A percentile compares a stretch with the other conserved stretches of the same genome.
Evolutionary conservation across 2,888 invertebrate species (phyloP).

Genomic region (Cosmorhoe ocellata): DNA sequence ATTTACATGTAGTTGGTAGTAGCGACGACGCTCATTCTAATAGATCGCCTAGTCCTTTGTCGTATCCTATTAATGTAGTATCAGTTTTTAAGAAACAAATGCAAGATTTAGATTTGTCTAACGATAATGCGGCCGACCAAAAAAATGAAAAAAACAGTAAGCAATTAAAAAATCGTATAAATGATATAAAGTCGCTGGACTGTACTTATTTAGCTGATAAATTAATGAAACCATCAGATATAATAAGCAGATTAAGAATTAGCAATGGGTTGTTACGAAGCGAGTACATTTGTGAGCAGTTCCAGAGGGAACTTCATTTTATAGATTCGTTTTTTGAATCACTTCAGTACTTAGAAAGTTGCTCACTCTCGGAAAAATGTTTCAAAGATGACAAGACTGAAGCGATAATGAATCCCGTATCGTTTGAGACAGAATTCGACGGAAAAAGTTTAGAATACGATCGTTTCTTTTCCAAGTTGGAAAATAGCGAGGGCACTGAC

Average conservation of each 20-base stretch:
- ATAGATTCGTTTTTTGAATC: constrained; percentile 78
- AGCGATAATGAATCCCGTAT: constrained; percentile 45
- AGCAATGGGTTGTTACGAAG: constrained; percentile 58
- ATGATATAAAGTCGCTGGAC: constrained; percentile 54
- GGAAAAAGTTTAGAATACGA: constrained; percentile 57
- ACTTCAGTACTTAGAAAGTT: constrained; percentile 69
- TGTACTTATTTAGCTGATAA: constrained; percentile 58
- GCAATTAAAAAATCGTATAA: constrained; percentile 43
- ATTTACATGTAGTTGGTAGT: constrained; percentile 64
- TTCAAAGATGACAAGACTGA: constrained; percentile 53
- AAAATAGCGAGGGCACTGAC: constrained; percentile 59
- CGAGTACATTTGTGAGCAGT: constrained; percentile 70
- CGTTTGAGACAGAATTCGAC: constrained; percentile 49
- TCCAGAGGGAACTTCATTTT: constrained; percentile 73
- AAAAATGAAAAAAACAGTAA: constrained; percentile 32
- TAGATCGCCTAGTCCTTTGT: constrained; percentile 52
- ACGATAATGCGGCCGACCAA: constrained; percentile 23
- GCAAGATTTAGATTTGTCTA: constrained; percentile 34
- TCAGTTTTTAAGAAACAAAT: constrained; percentile 65
- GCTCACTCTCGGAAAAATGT: constrained; percentile 59
- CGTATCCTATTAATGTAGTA: constrained; percentile 68
- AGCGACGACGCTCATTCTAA: constrained; percentile 47
- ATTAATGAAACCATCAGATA: constrained; percentile 74
- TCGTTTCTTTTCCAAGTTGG: constrained; percentile 61
- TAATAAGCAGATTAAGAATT: constrained; percentile 70